phyloP scores from a whole-genome alignment of 1,140 invertebrate species.

The Anoplophora glabripennis region DNA sequence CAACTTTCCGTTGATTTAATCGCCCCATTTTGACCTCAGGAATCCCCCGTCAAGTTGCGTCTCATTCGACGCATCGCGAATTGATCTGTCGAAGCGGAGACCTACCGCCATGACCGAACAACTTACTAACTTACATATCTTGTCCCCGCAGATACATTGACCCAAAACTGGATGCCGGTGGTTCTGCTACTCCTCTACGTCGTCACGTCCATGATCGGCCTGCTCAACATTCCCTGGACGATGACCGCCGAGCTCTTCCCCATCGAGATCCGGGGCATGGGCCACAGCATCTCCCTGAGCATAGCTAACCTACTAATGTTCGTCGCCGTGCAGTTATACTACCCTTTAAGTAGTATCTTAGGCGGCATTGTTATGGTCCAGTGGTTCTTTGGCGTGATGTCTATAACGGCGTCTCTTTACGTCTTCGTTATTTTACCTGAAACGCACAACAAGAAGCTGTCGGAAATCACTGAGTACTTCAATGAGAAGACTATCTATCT shows the following conservation, averaged over 20 bases:
- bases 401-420: constrained; percentile 57
- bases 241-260: constrained; percentile 64
- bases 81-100: background rate
- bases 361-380: constrained; percentile 33
- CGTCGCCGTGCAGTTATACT: constrained; percentile 53
- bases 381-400: constrained; percentile 61
- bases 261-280: constrained; percentile 57
- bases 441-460: constrained; percentile 66
- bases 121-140: background rate
- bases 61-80: background rate
- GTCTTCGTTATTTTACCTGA: constrained; percentile 66
- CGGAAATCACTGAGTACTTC: constrained; percentile 65
- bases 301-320: constrained; percentile 58
- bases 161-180: constrained; percentile 32
- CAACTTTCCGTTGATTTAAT: no score
- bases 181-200: constrained; percentile 43
- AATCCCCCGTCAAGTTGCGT: no score
- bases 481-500: constrained; percentile 48
- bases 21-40: no score
- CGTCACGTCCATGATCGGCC: constrained; percentile 57
- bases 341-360: constrained; percentile 38
- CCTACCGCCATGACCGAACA: background rate
- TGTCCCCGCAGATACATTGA: constrained; percentile 17
- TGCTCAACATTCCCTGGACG: constrained; percentile 62
- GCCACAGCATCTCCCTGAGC: constrained; percentile 47